These are phyloP conservation scores for Zingel zingel DNA, from an alignment of 2,113 vertebrate genomes.

Conservation along the genomic window DNA sequence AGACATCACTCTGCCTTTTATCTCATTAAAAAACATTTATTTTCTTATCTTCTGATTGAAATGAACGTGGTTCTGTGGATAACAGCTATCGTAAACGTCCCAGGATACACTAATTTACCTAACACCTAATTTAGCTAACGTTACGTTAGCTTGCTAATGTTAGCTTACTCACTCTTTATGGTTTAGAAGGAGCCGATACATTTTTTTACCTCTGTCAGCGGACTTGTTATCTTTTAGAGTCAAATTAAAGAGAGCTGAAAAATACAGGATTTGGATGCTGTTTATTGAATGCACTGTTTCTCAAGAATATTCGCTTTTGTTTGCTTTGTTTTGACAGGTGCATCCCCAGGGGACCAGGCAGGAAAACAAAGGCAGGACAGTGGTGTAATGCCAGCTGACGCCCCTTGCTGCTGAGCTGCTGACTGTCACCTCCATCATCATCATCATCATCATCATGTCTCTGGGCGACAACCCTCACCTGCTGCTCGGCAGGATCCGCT, in stretches of 20 bases:
- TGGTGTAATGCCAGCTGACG: conserved; percentile 66
- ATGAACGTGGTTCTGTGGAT: not conserved
- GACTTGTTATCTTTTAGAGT: conserved; percentile 1
- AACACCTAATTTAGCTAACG: not conserved
- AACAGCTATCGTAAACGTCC: not conserved
- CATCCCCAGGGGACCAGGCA: conserved; percentile 28
- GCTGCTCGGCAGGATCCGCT: conserved; percentile 92
- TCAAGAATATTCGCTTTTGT: conserved; percentile 63
- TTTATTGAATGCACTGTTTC: not conserved
- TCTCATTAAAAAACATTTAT: fast-evolving
- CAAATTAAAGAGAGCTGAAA: not conserved
- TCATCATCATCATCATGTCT: conserved; percentile 80
- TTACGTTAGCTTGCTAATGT: conserved; percentile 53
- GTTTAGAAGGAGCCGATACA: not conserved
- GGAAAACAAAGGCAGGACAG: conserved; percentile 10
- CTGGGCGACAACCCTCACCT: conserved; percentile 87
- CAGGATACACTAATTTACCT: not conserved
- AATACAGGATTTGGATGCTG: not conserved
- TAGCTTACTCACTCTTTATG: conserved; percentile 30
- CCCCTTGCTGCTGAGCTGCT: conserved; percentile 33
- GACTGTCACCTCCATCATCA: conserved; percentile 28
- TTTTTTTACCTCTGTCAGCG: not conserved
- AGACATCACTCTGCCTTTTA: not conserved
- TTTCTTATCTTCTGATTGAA: fast-evolving
- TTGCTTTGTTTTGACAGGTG: conserved; percentile 54